Percentiles rank a stretch among this genome's conserved stretches.
Evolutionary conservation across 2,888 invertebrate genomes (phyloP).

Genomic region (Agonopterix heracliana): DNA sequence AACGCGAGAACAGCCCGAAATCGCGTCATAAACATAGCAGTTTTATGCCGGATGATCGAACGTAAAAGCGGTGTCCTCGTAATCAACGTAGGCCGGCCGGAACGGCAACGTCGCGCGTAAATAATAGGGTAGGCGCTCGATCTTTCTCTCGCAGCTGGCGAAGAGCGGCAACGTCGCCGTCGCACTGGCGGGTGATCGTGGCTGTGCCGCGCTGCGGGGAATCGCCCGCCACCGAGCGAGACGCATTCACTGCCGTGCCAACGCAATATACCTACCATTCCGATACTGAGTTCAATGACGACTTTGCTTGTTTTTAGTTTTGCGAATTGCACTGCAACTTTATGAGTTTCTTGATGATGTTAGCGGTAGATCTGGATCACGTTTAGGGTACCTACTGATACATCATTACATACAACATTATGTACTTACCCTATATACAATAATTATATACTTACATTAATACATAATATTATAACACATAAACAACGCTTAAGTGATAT

Average conservation of each 20-base stretch:
- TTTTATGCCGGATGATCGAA: constrained; percentile 64
- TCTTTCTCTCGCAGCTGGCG: constrained; percentile 76
- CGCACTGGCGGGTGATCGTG: constrained; percentile 35
- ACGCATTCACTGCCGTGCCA: constrained; percentile 52
- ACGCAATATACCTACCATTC: constrained; percentile 65
- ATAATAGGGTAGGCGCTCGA: constrained; percentile 69
- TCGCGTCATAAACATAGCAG: constrained; percentile 35
- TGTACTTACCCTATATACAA: background rate
- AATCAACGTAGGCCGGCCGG: constrained; percentile 73
- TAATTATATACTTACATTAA: background rate
- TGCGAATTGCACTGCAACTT: constrained; percentile 17
- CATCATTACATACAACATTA: background rate
- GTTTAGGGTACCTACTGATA: background rate
- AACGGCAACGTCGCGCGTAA: constrained; percentile 73
- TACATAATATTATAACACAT: too few species aligned
- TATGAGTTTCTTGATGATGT: background rate
- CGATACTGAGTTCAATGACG: constrained; percentile 44
- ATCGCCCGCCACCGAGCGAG: constrained; percentile 39
- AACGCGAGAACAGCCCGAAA: constrained; percentile 24
- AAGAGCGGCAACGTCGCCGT: constrained; percentile 66
- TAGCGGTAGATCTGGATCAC: background rate
- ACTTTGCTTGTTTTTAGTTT: constrained; percentile 28
- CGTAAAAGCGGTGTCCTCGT: constrained; percentile 76
- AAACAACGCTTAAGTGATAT: too few species aligned
- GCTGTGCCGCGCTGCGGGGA: constrained; percentile 46